These are phyloP conservation scores for Trichonephila clavipes DNA, from an alignment of 1,140 invertebrate genomes.

Conservation along the genomic window DNA sequence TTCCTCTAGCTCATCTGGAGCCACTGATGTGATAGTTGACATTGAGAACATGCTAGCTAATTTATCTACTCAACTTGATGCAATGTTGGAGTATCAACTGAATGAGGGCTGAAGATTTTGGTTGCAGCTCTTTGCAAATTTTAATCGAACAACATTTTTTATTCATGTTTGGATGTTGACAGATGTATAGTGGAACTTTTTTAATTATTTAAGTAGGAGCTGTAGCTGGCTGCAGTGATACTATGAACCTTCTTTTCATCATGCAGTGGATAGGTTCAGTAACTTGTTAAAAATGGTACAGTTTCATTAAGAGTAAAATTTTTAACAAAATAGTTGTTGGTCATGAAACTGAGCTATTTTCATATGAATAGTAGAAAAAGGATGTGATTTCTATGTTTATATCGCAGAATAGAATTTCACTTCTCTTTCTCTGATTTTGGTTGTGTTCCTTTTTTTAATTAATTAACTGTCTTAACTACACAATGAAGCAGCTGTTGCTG, in stretches of 20 bases:
- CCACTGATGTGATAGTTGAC: slow-evolving; percentile 95
- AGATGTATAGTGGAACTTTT: slow-evolving; percentile 50
- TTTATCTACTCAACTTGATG: slow-evolving; percentile 95
- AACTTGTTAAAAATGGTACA: slow-evolving; percentile 61
- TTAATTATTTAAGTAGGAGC: slow-evolving; percentile 52
- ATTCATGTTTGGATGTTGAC: slow-evolving; percentile 36
- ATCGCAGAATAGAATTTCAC: slow-evolving; percentile 30
- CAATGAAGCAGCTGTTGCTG: not conserved
- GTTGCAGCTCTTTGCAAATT: slow-evolving; percentile 31
- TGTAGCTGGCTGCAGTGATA: slow-evolving; percentile 75
- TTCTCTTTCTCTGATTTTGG: slow-evolving; percentile 40
- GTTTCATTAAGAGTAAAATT: slow-evolving; percentile 53
- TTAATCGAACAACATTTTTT: slow-evolving; percentile 73
- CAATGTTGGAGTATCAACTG: slow-evolving; percentile 93
- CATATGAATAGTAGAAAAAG: slow-evolving; percentile 51
- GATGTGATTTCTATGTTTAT: slow-evolving; percentile 62
- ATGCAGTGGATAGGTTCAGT: slow-evolving; percentile 44
- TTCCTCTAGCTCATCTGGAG: slow-evolving; percentile 79
- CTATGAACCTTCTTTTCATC: slow-evolving; percentile 16
- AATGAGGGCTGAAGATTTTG: slow-evolving; percentile 60
- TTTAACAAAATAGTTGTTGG: slow-evolving; percentile 62
- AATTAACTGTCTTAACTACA: not conserved
- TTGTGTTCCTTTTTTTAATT: slow-evolving; percentile 53
- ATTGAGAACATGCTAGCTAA: slow-evolving; percentile 98
- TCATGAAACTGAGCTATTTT: slow-evolving; percentile 71